Base-by-base conservation (phyloP, 2,888 invertebrate genomes). In the Leucozona laternaria region DNA sequence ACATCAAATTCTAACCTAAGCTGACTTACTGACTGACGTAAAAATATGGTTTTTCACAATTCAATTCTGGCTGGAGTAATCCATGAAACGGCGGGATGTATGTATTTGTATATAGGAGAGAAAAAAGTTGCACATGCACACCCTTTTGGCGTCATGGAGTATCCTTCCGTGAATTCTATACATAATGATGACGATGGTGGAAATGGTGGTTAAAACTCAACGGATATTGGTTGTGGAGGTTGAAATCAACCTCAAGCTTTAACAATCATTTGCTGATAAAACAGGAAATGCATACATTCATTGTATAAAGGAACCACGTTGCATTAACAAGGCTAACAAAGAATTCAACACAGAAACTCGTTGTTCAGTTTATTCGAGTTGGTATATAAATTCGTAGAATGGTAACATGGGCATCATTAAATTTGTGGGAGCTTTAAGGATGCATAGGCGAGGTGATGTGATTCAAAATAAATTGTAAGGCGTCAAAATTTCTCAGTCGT, bases 21-120 rank as follows among this genome's bases (percentile, higher is more conserved):
- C 62, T 28, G 62, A 40, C 40, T 40, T 17, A 11, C 13, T 17
- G 22, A 4, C 45, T 53, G 70, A 62, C 70, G 60, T 70, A 76
- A 53, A 77, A 57, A 70, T 57, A 71, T 77, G 70, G 20, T 45
- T 76, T 75, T 75, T 68, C 43, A 34, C 55, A 62, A 45, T 48
- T 64, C 55, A 76, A 57, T 60, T 34, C 70, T 62, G 6, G n/a
- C n/a, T 4, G 43, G 25, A 34, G 53, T 43, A 62, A 62, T 66
- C 20, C 25, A 22, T 28, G 64, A 28, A 28, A n/a, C 28, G 11
- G 15, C n/a, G n/a, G 25, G 25, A 53, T 53, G 7, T 53, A 6
- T 22, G 7, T 53, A 6, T n/a, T n/a, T 28, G 28, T 28, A 28
- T 28, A 22, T 50, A 13, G 25, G 25, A 53, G 2, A 4, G 22